Base-by-base conservation (phyloP, 2,113 vertebrate species). In the Hypanus sabinus region DNA sequence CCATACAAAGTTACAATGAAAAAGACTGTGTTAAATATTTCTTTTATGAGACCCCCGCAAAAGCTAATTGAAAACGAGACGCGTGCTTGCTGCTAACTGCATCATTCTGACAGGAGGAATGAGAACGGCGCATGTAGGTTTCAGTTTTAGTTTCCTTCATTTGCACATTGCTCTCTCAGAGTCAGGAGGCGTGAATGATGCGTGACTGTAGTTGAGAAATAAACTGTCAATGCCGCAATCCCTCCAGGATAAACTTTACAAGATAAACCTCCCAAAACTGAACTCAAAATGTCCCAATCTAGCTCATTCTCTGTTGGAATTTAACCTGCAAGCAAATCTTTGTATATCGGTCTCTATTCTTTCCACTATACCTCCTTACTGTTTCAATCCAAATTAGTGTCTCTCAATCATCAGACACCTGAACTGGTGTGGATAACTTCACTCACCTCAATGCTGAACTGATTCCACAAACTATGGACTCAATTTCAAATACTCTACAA, bases 141-240 rank as follows among this genome's bases (percentile, higher is more conserved):
- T 90, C 60, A 71, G 90, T 36, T 71, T 92, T 71, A 92, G 68
- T 92, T 71, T 71, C 57, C 24, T 30, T 68, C 22, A 68, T n/a
- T 62, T 90, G n/a, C 30, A 70, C 81, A 85, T 87, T 87, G 22
- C 55, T 92, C 9, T 46, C 36, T 92, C 87, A 65, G n/a, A n/a
- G 36, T 71, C 33, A 70, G 62, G 36, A 38, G 33, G 36, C 38
- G 18, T 92, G 27, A n/a, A 30, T n/a, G 55, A 62, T 62, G 30
- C 5, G 27, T 16, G 27, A 12, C 33, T 10, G 33, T 12, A 36
- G 57, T 18, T 87, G 10, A 62, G 55, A 87, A 87, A 87, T 87
- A 62, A 14, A 60, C 46, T 87, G 33, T 14, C 81, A 57, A 87
- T 27, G 57, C 9, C 55, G n/a, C 62, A n/a, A 6, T n/a, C 83